phyloP scores from a whole-genome alignment of 1,140 invertebrate genomes.

The Sarcophaga bullata region DNA sequence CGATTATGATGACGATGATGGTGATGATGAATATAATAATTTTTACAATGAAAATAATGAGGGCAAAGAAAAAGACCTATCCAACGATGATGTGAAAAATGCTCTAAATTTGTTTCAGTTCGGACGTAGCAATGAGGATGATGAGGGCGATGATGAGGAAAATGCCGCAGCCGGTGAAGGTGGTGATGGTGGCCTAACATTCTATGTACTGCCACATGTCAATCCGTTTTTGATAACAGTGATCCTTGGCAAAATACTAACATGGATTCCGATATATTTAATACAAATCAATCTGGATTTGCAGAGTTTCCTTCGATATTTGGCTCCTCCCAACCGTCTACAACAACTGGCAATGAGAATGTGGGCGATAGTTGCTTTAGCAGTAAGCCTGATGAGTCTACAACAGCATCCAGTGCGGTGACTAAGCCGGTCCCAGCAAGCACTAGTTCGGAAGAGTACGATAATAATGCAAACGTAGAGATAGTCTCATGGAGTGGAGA shows the following conservation, averaged over 20 bases:
- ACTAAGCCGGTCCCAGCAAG: neutral
- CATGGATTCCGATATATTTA: neutral
- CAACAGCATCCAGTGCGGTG: neutral
- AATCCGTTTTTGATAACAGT: slow-evolving; percentile 34
- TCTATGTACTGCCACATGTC: slow-evolving; percentile 28
- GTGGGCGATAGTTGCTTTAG: neutral
- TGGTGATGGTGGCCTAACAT: slow-evolving; percentile 45
- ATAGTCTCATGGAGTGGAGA: slow-evolving; percentile 45
- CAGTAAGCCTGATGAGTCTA: neutral
- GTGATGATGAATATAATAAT: slow-evolving; percentile 22
- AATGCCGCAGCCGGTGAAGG: slow-evolving; percentile 49
- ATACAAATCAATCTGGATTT: slow-evolving; percentile 46
- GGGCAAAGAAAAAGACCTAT: neutral
- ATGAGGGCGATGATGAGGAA: slow-evolving; percentile 54
- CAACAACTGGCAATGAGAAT: neutral
- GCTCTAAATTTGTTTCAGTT: slow-evolving; percentile 59
- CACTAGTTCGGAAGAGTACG: slow-evolving; percentile 53
- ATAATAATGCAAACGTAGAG: slow-evolving; percentile 64
- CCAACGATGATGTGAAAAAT: slow-evolving; percentile 42
- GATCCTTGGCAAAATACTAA: slow-evolving; percentile 58
- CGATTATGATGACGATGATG: slow-evolving; percentile 40
- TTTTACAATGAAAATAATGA: slow-evolving; percentile 22
- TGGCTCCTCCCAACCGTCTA: slow-evolving; percentile 42
- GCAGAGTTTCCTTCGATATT: slow-evolving; percentile 64
- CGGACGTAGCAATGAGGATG: slow-evolving; percentile 57